phyloP scores from a whole-genome alignment of 1,140 invertebrate genomes.

The Pantala flavescens region DNA sequence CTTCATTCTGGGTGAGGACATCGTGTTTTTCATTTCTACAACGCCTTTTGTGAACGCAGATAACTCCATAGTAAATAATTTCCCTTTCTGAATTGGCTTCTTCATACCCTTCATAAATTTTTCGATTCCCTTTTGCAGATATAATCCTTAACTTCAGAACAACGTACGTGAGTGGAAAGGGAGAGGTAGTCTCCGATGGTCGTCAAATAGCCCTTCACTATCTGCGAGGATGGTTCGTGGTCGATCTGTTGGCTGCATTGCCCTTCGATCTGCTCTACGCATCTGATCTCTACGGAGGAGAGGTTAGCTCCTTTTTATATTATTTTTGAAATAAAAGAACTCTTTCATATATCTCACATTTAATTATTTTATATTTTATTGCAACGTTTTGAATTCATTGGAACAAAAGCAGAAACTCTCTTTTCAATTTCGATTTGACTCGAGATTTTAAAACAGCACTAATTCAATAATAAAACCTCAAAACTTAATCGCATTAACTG shows the following conservation, averaged over 20 bases:
- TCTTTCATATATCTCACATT: no score
- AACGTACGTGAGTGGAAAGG: slow-evolving; percentile 96
- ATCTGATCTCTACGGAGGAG: slow-evolving; percentile 69
- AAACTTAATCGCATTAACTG: no score
- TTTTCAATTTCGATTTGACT: no score
- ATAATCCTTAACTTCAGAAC: slow-evolving; percentile 97
- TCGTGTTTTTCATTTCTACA: background rate
- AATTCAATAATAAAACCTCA: no score
- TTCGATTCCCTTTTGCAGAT: slow-evolving; percentile 51
- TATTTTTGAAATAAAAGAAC: no score
- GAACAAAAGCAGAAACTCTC: no score
- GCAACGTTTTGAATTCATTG: no score
- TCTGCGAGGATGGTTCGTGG: slow-evolving; percentile 88
- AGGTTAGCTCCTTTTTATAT: slow-evolving; percentile 47
- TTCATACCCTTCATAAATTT: no score
- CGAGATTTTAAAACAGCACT: no score
- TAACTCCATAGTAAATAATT: slow-evolving; percentile 1
- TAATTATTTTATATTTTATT: no score
- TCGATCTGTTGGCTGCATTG: slow-evolving; percentile 88
- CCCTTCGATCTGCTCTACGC: slow-evolving; percentile 94
- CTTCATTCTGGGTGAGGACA: slow-evolving; percentile 80
- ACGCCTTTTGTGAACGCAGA: slow-evolving; percentile 30
- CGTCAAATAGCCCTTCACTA: slow-evolving; percentile 83
- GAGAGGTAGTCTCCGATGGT: slow-evolving; percentile 92
- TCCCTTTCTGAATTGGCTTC: no score